Percentiles rank a stretch among this genome's conserved stretches.
Evolutionary conservation across 1,140 invertebrate species (phyloP).

Genomic region (Gerris buenoi): DNA sequence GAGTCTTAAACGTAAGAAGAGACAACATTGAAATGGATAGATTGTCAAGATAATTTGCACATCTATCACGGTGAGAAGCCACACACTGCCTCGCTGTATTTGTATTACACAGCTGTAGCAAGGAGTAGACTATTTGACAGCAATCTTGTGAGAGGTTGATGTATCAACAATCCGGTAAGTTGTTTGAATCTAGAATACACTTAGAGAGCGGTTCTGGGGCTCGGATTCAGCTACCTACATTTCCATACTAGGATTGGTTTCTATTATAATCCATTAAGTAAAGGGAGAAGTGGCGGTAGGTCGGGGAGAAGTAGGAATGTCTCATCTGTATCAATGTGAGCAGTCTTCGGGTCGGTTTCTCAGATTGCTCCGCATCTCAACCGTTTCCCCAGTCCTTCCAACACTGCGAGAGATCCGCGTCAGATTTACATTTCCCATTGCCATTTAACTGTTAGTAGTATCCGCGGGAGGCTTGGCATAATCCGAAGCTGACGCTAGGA

Average conservation of each 20-base stretch:
- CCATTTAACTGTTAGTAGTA: neutral
- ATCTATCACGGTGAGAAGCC: too few relatives aligned
- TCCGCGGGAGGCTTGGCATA: neutral
- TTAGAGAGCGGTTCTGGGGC: too few relatives aligned
- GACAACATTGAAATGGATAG: too few relatives aligned
- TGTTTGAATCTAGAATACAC: too few relatives aligned
- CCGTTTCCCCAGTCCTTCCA: neutral
- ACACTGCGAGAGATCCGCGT: too few relatives aligned
- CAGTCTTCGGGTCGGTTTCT: neutral
- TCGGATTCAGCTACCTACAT: neutral
- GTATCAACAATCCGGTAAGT: too few relatives aligned
- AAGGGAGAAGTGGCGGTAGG: neutral
- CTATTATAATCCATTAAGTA: neutral
- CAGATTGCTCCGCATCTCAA: neutral
- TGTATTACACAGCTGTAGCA: too few relatives aligned
- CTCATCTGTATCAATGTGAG: neutral
- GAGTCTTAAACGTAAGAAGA: too few relatives aligned
- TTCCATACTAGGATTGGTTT: neutral
- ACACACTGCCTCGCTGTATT: too few relatives aligned
- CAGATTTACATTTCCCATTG: neutral
- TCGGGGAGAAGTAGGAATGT: neutral
- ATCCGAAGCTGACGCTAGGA: neutral
- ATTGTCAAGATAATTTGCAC: too few relatives aligned
- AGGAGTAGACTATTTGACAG: too few relatives aligned
- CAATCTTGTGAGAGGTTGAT: too few relatives aligned